Base-by-base conservation (phyloP, 1,140 invertebrate species). In the Bombus terrestris region DNA sequence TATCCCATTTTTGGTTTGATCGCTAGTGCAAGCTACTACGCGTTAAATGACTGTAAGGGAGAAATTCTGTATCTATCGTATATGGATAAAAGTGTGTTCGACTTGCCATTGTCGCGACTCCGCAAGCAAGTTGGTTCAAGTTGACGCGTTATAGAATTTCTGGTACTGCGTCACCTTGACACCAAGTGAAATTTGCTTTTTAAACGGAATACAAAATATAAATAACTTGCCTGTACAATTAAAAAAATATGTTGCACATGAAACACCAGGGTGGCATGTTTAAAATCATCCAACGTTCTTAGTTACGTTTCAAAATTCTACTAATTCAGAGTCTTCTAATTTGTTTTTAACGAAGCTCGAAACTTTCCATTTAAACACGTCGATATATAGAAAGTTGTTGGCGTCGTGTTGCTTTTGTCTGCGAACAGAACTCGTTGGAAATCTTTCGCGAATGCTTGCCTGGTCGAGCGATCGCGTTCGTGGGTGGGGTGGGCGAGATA, bases 81-180 rank as follows among this genome's bases (percentile, higher is more conserved):
- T n/a, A 41, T 2, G 22, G 25, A 37, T 41, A 37, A n/a, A 41
- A 35, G 10, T 39, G n/a, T 22, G 79, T 35, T 53, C 15, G 10
- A 59, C 74, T 76, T 64, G 28, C 18, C 41, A n/a, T 41, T 10
- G 64, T 53, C 3, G 18, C 5, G 1, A n/a, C 2, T 43, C 22
- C 5, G 18, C 6, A 43, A 53, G 4, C 3, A 41, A 41, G 28
- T 43, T 41, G 15, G 10, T 47, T 12, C 35, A n/a, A 75, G 43
- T 66, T 85, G 84, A 75, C 79, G 81, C 84, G 79, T 85, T 69
- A 81, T 74, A 85, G 71, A 53, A 85, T 81, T 81, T 47, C 43
- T 85, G 83, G 83, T 59, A 85, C 83, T 62, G 77, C 79, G 76
- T 72, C 82, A 43, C 22, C 53, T 80, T 64, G 53, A 12, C 22